A percentile compares a stretch with the other conserved stretches of the same genome.
Conservation (phyloP, 2,888 invertebrate species). For the Chaetoderma sp. region DNA sequence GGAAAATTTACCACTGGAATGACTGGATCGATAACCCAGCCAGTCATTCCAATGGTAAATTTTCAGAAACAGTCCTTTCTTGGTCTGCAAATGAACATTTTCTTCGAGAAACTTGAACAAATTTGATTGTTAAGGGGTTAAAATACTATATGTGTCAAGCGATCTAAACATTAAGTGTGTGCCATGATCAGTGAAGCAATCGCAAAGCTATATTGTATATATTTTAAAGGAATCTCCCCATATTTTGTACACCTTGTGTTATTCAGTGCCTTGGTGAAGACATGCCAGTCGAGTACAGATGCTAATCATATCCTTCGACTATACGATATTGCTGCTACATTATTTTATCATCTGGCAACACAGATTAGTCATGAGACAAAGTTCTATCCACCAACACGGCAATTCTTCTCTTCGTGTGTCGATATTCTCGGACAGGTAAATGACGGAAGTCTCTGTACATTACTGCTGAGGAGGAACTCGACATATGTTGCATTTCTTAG, state of each 20-base stretch:
- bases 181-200: too few species aligned
- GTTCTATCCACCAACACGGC: conserved; percentile 79
- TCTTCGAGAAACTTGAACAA: too few species aligned
- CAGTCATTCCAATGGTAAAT: too few species aligned
- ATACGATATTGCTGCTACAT: conserved; percentile 51
- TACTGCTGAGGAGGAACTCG: neutral
- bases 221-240: conserved; percentile 16
- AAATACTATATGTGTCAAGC: too few species aligned
- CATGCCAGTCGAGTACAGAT: conserved; percentile 48
- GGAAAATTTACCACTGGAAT: too few species aligned
- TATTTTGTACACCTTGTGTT: neutral
- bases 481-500: neutral
- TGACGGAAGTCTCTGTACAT: too few species aligned
- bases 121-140: too few species aligned
- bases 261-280: conserved; percentile 56
- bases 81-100: too few species aligned
- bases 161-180: too few species aligned
- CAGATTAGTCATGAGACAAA: conserved; percentile 77
- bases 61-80: too few species aligned
- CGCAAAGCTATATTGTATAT: too few species aligned
- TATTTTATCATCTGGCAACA: conserved; percentile 78
- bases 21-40: too few species aligned
- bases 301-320: conserved; percentile 29
- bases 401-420: conserved; percentile 77
- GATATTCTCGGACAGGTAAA: conserved; percentile 77